Evolutionary conservation across 37 sponge, comb jelly and placozoan genomes (phyloP).

Genomic region (Amphimedon queenslandica): DNA sequence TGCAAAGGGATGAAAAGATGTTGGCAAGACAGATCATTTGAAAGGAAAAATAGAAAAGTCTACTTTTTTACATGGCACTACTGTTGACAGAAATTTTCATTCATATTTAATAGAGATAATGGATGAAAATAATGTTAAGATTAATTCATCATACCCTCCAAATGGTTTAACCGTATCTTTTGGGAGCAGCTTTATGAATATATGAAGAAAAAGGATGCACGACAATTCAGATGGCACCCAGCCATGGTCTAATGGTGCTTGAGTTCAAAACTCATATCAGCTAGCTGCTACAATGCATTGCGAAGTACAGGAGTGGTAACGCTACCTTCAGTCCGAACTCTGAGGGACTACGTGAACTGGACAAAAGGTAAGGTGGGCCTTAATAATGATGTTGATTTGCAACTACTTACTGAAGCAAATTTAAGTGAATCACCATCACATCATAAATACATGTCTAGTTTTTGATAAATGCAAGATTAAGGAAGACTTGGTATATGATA

Average conservation of each 20-base stretch:
- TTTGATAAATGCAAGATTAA: conserved; percentile 36
- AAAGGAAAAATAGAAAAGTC: conserved; percentile 16
- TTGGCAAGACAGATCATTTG: conserved; percentile 9
- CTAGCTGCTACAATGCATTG: conserved; percentile 34
- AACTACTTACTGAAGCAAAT: conserved; percentile 28
- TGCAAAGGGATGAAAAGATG: conserved; percentile 13
- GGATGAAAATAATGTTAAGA: conserved; percentile 7
- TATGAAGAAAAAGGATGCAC: conserved; percentile 16
- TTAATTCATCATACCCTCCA: conserved; percentile 23
- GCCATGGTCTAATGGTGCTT: conserved; percentile 48
- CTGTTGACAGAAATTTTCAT: conserved; percentile 22
- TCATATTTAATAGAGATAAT: conserved; percentile 30
- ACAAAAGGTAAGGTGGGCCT: conserved; percentile 15
- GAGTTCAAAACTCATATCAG: conserved; percentile 27
- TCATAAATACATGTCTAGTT: conserved; percentile 18
- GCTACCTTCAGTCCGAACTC: conserved; percentile 34
- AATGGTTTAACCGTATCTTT: conserved; percentile 40
- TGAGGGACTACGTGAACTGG: conserved; percentile 30
- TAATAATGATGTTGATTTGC: conserved; percentile 20
- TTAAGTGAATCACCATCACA: conserved; percentile 10
- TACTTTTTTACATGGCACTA: conserved; percentile 13
- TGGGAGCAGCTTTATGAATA: conserved; percentile 49
- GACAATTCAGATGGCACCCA: conserved; percentile 51
- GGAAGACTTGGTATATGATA: conserved; percentile 39
- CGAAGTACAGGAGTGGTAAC: conserved; percentile 26